Evolutionary conservation across 1,140 invertebrate genomes (phyloP).

Genomic region (silkworm (Bombyx mori)): DNA sequence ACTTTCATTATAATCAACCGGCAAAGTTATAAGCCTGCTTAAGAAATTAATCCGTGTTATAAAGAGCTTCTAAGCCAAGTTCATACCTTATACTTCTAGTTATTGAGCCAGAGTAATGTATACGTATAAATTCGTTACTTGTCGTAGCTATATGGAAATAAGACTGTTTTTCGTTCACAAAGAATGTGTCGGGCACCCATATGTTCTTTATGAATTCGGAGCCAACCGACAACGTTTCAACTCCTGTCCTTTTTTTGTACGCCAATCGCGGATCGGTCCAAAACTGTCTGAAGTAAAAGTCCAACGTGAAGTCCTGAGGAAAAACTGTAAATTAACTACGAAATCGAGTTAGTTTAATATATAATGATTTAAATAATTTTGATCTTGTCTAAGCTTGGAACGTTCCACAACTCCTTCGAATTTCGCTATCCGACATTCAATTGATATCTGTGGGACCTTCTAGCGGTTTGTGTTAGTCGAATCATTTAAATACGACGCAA

Average conservation of each 20-base stretch:
- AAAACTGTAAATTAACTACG: neutral
- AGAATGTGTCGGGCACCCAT: constrained; percentile 99
- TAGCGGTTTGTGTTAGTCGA: too few relatives aligned
- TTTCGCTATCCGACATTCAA: too few relatives aligned
- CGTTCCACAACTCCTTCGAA: too few relatives aligned
- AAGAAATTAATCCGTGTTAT: too few relatives aligned
- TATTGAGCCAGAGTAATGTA: constrained; percentile 94
- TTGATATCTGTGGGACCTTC: too few relatives aligned
- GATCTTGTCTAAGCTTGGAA: too few relatives aligned
- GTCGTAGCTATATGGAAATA: constrained; percentile 99
- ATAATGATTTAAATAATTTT: too few relatives aligned
- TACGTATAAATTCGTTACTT: constrained; percentile 97
- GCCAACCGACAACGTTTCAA: constrained; percentile 91
- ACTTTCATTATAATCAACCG: too few relatives aligned
- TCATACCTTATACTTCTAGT: constrained; percentile 95
- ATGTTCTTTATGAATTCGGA: constrained; percentile 97
- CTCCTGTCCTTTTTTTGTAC: constrained; percentile 88
- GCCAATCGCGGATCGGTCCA: constrained; percentile 96
- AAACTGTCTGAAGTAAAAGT: constrained; percentile 99
- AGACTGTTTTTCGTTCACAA: constrained; percentile 98
- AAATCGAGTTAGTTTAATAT: too few relatives aligned
- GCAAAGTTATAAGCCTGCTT: too few relatives aligned
- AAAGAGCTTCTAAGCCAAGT: neutral
- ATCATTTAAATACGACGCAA: too few relatives aligned
- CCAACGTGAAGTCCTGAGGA: constrained; percentile 95